Conservation (phyloP, 2,113 vertebrate genomes). For the Gobius niger region DNA sequence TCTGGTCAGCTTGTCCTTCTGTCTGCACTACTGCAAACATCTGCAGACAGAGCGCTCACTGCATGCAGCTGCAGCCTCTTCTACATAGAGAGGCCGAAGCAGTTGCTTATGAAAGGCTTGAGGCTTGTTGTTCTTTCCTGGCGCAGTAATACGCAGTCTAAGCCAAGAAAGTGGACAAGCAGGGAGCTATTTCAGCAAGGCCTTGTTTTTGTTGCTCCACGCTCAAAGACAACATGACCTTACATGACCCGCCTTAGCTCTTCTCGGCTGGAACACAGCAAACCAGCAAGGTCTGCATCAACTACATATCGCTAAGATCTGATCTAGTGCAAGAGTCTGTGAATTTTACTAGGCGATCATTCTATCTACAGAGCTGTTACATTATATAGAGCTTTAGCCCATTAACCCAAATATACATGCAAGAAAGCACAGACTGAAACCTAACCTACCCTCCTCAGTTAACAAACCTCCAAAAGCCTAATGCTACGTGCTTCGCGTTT, state of each 20-base stretch:
- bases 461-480: neutral
- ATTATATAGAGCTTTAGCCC: neutral
- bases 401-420: neutral
- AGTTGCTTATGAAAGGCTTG: conserved; percentile 54
- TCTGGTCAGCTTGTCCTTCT: conserved; percentile 17
- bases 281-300: conserved; percentile 1
- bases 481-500: neutral
- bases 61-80: conserved; percentile 49
- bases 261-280: conserved; percentile 21
- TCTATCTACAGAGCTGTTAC: neutral
- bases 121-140: conserved; percentile 69
- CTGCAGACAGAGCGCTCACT: conserved; percentile 39
- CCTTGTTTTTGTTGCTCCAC: conserved; percentile 71
- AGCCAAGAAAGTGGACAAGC: conserved; percentile 70
- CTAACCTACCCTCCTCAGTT: neutral
- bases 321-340: neutral
- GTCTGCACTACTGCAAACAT: conserved; percentile 45
- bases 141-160: conserved; percentile 51
- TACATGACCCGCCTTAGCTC: conserved; percentile 41
- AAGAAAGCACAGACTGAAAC: neutral
- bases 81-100: conserved; percentile 30
- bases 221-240: conserved; percentile 68
- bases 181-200: conserved; percentile 59
- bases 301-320: conserved; percentile 9
- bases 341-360: neutral